Evolutionary conservation across 2,113 vertebrate genomes (phyloP).

Genomic region (Bagarius yarrelli): DNA sequence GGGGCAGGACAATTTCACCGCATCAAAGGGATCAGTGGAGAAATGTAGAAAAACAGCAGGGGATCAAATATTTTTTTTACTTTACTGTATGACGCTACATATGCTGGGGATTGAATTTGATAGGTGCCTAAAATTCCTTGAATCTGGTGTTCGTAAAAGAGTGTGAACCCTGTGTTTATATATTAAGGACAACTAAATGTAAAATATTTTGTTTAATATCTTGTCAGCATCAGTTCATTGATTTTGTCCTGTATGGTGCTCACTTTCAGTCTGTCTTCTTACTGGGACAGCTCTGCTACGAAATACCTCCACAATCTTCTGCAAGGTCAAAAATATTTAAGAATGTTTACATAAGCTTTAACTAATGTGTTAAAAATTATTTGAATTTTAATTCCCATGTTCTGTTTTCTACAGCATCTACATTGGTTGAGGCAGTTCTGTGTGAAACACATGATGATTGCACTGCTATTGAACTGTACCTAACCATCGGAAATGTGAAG

Average conservation of each 20-base stretch:
- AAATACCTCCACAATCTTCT: constrained; percentile 80
- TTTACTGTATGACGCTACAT: too few species aligned
- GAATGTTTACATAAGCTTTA: neutral
- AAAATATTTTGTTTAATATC: neutral
- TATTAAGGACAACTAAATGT: neutral
- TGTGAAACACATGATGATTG: constrained; percentile 68
- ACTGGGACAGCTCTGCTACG: constrained; percentile 85
- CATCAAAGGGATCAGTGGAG: too few species aligned
- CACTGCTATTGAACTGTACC: constrained; percentile 80
- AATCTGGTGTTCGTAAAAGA: too few species aligned
- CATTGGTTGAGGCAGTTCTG: constrained; percentile 74
- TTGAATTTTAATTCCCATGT: neutral
- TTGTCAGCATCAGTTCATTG: too few species aligned
- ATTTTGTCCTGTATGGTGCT: constrained; percentile 22
- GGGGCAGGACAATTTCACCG: too few species aligned
- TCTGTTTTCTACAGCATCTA: constrained; percentile 67
- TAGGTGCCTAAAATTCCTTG: too few species aligned
- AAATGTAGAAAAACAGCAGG: too few species aligned
- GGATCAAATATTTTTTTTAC: too few species aligned
- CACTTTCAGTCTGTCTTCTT: constrained; percentile 71
- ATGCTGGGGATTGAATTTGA: too few species aligned
- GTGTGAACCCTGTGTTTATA: too few species aligned
- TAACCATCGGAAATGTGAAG: constrained; percentile 78
- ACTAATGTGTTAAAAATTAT: neutral
- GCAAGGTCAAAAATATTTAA: constrained; percentile 68